Conservation (phyloP, 2,113 vertebrate genomes). For the Globicephala melas region DNA sequence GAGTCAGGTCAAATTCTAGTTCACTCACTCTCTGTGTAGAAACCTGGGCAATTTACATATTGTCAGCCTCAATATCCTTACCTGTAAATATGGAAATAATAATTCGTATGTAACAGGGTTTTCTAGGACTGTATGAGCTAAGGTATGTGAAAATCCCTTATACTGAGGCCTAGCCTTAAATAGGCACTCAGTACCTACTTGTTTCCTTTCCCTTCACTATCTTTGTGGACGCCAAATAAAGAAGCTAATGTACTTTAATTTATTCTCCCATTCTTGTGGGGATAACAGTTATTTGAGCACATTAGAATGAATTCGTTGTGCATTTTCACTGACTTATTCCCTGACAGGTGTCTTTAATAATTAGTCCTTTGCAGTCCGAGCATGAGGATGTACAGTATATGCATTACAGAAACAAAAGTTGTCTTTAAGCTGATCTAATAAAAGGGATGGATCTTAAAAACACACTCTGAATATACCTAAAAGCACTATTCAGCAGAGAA, state of each 20-base stretch:
- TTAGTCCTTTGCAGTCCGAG: not conserved
- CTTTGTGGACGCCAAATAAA: not conserved
- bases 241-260: not conserved
- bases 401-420: not conserved
- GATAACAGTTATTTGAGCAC: not conserved
- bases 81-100: not conserved
- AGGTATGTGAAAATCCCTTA: not conserved
- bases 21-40: not conserved
- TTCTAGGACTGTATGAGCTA: not conserved
- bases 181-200: not conserved
- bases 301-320: not conserved
- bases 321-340: not conserved
- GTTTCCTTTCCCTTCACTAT: not conserved
- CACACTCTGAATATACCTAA: not conserved
- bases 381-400: not conserved
- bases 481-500: not conserved
- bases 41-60: conserved; percentile 1
- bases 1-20: not conserved
- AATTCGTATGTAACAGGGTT: not conserved
- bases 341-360: not conserved
- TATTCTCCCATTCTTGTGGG: not conserved
- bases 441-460: not conserved
- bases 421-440: not conserved
- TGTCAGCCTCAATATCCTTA: not conserved
- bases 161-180: not conserved